Base-by-base conservation (phyloP, 2,888 invertebrate genomes). In the Platycheirus rosarum region DNA sequence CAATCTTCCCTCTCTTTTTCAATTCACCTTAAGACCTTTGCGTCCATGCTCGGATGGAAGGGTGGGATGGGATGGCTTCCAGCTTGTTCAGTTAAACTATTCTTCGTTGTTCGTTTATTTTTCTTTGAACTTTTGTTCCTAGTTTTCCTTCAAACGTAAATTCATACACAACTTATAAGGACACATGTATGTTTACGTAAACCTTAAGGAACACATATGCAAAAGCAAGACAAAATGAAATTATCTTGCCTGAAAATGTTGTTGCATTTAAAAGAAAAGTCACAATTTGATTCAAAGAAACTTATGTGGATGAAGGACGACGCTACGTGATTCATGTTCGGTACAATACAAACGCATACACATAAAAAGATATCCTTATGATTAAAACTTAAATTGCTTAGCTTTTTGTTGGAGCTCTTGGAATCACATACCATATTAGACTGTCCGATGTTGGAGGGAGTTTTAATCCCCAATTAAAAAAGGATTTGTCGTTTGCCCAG, bases 391-490 rank as follows among this genome's bases (percentile, higher is more conserved):
- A 75, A 80, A 80, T 76, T 80, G 75, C 75, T 70, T 80, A 70
- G 63, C 51, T 80, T 80, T 80, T 76, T 70, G 76, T 53, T 80
- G 65, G 70, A 70, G 57, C 55, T 46, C 46, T 65, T 65, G 23
- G 70, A 80, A 66, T 80, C 76, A 80, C 75, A 80, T 55, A 75
- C 63, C 70, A 71, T 76, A 76, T 80, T 70, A 76, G 80, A 70
- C 76, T 70, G 70, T 63, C 70, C 76, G 66, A 65, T 57, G 63
- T 70, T 80, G 69, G 40, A 76, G 76, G 60, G 76, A 80, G 70
- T 65, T 76, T 80, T 76, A 80, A 80, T 76, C 70, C 70, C 80
- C 80, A 80, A 80, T 80, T 80, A 80, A 76, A 76, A 80, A 76
- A 65, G 80, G 80, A 80, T 80, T 80, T 80, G 76, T 76, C 70